These are phyloP conservation scores for Periophthalmus modestus DNA, from an alignment of 2,113 vertebrate genomes.

Conservation along the genomic window DNA sequence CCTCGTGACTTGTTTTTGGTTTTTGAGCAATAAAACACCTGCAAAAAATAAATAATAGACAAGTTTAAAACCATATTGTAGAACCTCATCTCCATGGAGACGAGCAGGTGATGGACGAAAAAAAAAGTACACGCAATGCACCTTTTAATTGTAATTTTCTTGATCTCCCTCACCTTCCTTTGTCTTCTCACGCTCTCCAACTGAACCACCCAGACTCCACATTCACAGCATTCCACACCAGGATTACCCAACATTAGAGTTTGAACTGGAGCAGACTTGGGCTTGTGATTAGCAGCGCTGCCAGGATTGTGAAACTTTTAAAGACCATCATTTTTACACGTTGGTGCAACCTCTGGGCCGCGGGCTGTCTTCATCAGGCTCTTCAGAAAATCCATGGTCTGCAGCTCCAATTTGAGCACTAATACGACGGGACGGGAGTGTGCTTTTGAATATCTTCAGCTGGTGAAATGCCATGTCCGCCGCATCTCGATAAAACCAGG, in stretches of 20 bases:
- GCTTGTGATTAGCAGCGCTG: slow-evolving; percentile 52
- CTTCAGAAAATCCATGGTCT: slow-evolving; percentile 43
- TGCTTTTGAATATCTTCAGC: slow-evolving; percentile 34
- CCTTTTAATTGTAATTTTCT: background rate
- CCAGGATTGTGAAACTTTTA: slow-evolving; percentile 39
- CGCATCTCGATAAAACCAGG: slow-evolving; percentile 15
- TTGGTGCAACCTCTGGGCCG: slow-evolving; percentile 19
- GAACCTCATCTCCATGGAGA: no score
- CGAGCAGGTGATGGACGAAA: no score
- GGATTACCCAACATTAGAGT: slow-evolving; percentile 22
- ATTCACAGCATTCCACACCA: slow-evolving; percentile 15
- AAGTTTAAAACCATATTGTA: no score
- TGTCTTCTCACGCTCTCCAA: background rate
- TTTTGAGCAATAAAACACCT: no score
- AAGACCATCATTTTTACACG: background rate
- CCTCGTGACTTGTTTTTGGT: no score
- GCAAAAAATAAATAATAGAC: no score
- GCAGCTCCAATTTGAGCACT: slow-evolving; percentile 30
- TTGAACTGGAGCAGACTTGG: slow-evolving; percentile 31
- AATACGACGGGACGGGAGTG: slow-evolving; percentile 33
- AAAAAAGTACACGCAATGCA: no score
- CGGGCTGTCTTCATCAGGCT: slow-evolving; percentile 38
- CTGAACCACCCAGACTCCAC: slow-evolving; percentile 7
- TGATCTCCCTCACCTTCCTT: background rate
- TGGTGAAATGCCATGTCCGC: slow-evolving; percentile 20